Evolutionary conservation across 2,113 vertebrate species (phyloP).

Genomic region (Megatriorchis doriae): DNA sequence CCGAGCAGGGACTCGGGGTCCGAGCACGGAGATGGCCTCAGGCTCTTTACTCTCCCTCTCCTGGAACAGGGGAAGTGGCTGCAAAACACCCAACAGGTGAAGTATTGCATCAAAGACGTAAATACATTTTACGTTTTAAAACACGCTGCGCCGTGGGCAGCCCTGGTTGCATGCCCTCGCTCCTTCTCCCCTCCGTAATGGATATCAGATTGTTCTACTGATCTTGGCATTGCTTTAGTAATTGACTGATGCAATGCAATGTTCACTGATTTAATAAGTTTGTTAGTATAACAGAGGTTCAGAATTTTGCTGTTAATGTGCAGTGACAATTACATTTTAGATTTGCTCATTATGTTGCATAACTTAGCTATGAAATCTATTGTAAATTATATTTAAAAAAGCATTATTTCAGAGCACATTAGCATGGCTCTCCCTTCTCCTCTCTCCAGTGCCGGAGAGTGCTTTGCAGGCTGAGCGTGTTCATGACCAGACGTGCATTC

Average conservation of each 20-base stretch:
- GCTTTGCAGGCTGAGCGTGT: not conserved
- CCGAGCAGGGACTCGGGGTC: fast-evolving
- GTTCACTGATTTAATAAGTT: constrained; percentile 61
- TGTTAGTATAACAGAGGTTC: constrained; percentile 42
- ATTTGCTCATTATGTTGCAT: constrained; percentile 55
- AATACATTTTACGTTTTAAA: not conserved
- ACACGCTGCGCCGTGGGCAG: not conserved
- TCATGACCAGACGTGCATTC: not conserved
- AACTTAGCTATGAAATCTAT: constrained; percentile 31
- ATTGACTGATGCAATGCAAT: constrained; percentile 42
- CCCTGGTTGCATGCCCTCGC: not conserved
- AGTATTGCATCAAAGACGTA: fast-evolving
- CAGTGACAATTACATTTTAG: constrained; percentile 53
- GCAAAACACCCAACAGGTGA: not conserved
- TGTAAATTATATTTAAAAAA: constrained; percentile 22
- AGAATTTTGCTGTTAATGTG: constrained; percentile 30
- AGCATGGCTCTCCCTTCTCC: not conserved
- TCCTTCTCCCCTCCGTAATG: not conserved
- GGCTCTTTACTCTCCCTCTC: not conserved
- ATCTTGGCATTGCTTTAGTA: constrained; percentile 8
- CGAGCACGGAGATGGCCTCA: fast-evolving
- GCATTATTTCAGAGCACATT: constrained; percentile 6
- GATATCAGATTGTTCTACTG: constrained; percentile 21
- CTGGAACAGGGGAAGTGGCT: not conserved
- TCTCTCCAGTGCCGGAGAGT: not conserved